Evolutionary conservation across 2,797 vertebrate genomes (phyloP).

Genomic region (Microctenopoma stevenorrisi): DNA sequence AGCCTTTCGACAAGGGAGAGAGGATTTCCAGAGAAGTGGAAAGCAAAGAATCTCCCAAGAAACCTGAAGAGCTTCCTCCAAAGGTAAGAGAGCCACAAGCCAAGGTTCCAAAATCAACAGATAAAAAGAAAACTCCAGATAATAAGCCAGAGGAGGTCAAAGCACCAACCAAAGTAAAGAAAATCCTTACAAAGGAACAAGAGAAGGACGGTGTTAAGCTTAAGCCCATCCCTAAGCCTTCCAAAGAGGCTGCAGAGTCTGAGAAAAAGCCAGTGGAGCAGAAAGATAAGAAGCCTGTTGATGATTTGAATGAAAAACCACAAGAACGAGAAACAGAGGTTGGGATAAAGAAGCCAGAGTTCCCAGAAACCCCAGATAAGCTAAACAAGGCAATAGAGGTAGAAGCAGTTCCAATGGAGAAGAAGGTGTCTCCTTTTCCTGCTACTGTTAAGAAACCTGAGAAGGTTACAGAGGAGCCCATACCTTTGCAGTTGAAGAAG

Average conservation of each 20-base stretch:
- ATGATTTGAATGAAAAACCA: constrained; percentile 60
- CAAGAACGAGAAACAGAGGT: constrained; percentile 63
- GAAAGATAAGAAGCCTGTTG: constrained; percentile 65
- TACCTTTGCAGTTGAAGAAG: constrained; percentile 75
- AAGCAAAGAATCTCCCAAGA: constrained; percentile 69
- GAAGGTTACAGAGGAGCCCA: constrained; percentile 73
- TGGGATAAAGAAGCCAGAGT: constrained; percentile 59
- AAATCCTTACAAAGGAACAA: constrained; percentile 65
- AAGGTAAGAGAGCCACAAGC: constrained; percentile 66
- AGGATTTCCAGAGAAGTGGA: constrained; percentile 67
- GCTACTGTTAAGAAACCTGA: constrained; percentile 71
- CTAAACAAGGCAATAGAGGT: constrained; percentile 60
- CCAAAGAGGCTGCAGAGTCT: constrained; percentile 68
- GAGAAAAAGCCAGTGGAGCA: constrained; percentile 73
- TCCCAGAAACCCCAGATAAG: constrained; percentile 58
- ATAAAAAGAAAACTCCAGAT: constrained; percentile 71
- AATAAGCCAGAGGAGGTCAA: constrained; percentile 67
- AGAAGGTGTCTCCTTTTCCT: constrained; percentile 56
- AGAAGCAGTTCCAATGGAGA: constrained; percentile 58
- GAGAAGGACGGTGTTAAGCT: constrained; percentile 76
- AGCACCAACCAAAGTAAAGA: constrained; percentile 73
- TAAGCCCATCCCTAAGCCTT: constrained; percentile 76
- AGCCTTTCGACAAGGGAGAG: constrained; percentile 73
- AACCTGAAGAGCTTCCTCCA: constrained; percentile 55
- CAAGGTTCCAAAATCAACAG: constrained; percentile 62